Base-by-base conservation (phyloP, 2,113 vertebrate genomes). In the Lutjanus erythropterus region DNA sequence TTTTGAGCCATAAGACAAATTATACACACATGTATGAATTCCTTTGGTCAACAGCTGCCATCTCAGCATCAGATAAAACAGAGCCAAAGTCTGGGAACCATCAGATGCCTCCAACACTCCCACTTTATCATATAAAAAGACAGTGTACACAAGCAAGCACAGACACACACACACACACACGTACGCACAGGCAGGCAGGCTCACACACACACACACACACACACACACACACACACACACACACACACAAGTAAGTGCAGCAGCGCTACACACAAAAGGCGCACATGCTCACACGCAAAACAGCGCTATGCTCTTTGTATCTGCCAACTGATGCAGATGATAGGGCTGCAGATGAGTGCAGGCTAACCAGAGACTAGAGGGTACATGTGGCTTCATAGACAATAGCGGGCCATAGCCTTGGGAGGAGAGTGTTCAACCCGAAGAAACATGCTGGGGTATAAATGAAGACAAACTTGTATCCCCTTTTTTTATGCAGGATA, bases 321-420 rank as follows among this genome's bases (percentile, higher is more conserved):
- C 74, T 90, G 91, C 88, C 91, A 93, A 94, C 59, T 90, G 91
- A 95, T 93, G 92, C 93, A 94, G 88, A 93, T 90, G 91, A 94
- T 89, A 67, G 82, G 81, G 84, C 86, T 91, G 87, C 88, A 90
- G 88, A 84, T 84, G 88, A 91, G 85, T 68, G 82, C 89, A 69
- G 78, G 80, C 88, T 74, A 86, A 81, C 73, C 68, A 75, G 77
- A 75, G 84, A 80, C 61, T 35, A 70, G 65, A 81, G 80, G 80
- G 78, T 56, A 33, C 85, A 81, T 61, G 69, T 80, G 88, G 78
- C 83, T 49, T 52, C 71, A 65, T 18, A 83, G 87, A 92, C 84
- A 85, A 90, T 81, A 59, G 85, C 79, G 47, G 74, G 61, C 76
- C 78, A 11, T 1, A 70, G 75, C 80, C 67, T 52, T 25, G 31